Base-by-base conservation (phyloP, 2,113 vertebrate species). In the Tringa solitaria region DNA sequence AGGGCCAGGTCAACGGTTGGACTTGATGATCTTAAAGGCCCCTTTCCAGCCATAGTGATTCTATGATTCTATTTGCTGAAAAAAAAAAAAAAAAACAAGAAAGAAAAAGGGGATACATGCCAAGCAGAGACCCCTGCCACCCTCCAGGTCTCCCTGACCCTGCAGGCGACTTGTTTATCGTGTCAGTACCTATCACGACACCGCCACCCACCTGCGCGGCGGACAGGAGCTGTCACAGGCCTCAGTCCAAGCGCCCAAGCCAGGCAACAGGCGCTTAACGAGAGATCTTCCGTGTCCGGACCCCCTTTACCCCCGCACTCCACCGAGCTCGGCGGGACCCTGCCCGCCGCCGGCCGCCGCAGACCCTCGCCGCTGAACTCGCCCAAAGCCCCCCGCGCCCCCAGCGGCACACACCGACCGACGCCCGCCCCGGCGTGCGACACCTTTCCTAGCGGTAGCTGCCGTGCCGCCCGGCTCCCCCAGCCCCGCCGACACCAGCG, bases 131-230 rank as follows among this genome's bases (percentile, higher is more conserved):
- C 3, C 12, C 2, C 12, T 8, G 7, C 20, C 48, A 5, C 33
- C 2, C 9, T 0, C 23, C 53, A 4, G 26, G 14, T 6, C 22
- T 11, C 21, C 20, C 70, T 1, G 51, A 6, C 23, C 8, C 20
- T 30, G 35, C 60, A 8, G 35, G 35, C 5, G 8, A 48, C 21
- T 30, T 1, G 20, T 9, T 26, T 16, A 18, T 2, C 35, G 2
- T 4, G 23, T 2, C 79, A 8, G 24, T 13, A 2, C 35, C 57
- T 20, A 10, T 1, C 3, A 4, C 35, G 20, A n/a, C 63, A 46
- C 2, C 70, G 8, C 1, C 53, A 53, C 67, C 22, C 81, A 65
- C 59, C 95, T 14, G 68, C 14, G 20, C 75, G 1, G 60, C 37
- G 13, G 28, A 9, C 28, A 19, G 28, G 28, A 1, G 54, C 67